Evolutionary conservation across 1,140 invertebrate species (phyloP), one percentile per base, ranked within the genome.

Genomic region (Lasioglossum albipes): DNA sequence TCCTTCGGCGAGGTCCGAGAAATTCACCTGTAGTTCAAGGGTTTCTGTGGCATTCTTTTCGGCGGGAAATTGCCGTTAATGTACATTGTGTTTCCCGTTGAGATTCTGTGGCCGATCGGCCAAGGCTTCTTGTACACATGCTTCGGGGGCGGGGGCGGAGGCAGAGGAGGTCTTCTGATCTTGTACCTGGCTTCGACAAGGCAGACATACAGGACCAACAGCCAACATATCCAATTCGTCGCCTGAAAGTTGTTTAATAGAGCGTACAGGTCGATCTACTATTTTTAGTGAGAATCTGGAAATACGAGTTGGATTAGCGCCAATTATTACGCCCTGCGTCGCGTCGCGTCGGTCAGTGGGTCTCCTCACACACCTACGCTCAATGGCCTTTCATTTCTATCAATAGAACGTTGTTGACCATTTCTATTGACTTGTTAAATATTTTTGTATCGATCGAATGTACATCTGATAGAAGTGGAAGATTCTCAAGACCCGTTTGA

Each of bases 131-230:
- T 92, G 79, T 80, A 88, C 18, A 92, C 88, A 57, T 89, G 73
- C 7, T 87, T 82, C 41, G 85, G 80, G 10, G 82, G 75, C 5
- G 78, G 88, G 7, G 84, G 66, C 2, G 89, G 84, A 7, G 89
- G 81, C 2, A 85, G 66, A 0, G 86, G 80, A 20, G 88, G 87
- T 73, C 91, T 88, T 75, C 90, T 84, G 12, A 91, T 84, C 72
- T 91, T 92, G 80, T 90, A 91, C 54, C 91, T 89, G 5, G 89
- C 91, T 67, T 91, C 89, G 41, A 87, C 75, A 1, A 92, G 27
- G 27, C 88, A 89, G 12, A 88, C 66, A 42, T 84, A 89, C 16
- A 79, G 57, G 59, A 86, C 85, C 52, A 92, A 42, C 5, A 91
- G 66, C 86, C 88, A 91, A n/a, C 76, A 85, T 36, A 90, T 67